Evolutionary conservation across 64 coral and sea anemone genomes (phyloP), one percentile per base, ranked within the genome.

Genomic region (Stichodactyla helianthus): DNA sequence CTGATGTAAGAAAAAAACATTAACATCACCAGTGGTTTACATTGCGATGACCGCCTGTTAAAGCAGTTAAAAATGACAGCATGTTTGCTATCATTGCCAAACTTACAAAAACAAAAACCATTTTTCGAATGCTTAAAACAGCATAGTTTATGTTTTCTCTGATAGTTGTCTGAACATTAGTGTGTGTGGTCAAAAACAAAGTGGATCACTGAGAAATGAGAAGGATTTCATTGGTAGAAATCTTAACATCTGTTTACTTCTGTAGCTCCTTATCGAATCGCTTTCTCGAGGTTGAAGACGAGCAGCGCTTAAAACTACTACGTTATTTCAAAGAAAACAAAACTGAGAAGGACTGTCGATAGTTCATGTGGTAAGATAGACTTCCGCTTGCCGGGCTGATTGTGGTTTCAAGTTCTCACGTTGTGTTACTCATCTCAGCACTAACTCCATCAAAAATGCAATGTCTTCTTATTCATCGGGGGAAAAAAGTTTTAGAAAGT

Each of bases 11-110:
- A 74, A 27, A 74, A 74, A 74, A 27, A 74, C 68, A 71, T 71
- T 10, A 71, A 10, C 22, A 71, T 22, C 6, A 60, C 51, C 52
- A 84, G 13, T 60, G 26, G 83, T 84, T 84, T 84, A 84, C 55
- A 57, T 62, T 59, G 56, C 82, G 28, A 57, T 35, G 77, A 83
- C 58, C 51, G 50, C 12, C 54, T 82, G 83, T 84, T 84, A 28
- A 84, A 58, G 23, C 83, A 4, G 27, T 82, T 57, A 20, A 53
- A 52, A 82, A 54, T 82, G 79, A 82, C 28, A 82, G 10, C 18
- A 10, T 82, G 51, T 63, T 55, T 84, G 83, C 83, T 84, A 84
- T 84, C 53, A 59, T 58, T 84, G 55, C 83, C 6, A 6, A 55
- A 35, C 59, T 54, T 84, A 84, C 31, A 58, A 13, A 60, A 84